A percentile compares a stretch with the other conserved stretches of the same genome.
Conservation (phyloP, 2,888 invertebrate species). For the Dione juno region DNA sequence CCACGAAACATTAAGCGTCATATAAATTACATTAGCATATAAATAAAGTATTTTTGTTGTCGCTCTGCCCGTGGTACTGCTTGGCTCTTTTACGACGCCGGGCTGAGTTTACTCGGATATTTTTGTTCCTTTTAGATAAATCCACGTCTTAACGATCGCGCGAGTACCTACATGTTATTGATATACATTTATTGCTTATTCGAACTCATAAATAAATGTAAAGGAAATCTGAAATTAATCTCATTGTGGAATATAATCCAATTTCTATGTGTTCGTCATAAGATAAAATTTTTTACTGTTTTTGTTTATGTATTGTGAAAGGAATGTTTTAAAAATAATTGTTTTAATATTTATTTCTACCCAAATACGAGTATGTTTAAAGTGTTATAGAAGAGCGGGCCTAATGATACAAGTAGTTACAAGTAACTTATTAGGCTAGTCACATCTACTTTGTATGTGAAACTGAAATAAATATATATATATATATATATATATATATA, state of each 20-base stretch:
- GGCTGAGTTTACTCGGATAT: constrained; percentile 73
- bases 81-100: constrained; percentile 78
- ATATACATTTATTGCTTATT: constrained; percentile 80
- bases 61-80: constrained; percentile 68
- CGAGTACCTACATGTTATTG: constrained; percentile 77
- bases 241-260: constrained; percentile 65
- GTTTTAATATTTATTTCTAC: no score
- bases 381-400: no score
- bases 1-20: constrained; percentile 83
- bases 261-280: constrained; percentile 35
- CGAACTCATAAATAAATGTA: constrained; percentile 79
- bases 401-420: no score
- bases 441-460: no score
- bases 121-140: constrained; percentile 82
- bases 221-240: constrained; percentile 80
- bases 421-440: no score
- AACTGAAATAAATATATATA: no score
- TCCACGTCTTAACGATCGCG: constrained; percentile 80
- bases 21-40: constrained; percentile 84
- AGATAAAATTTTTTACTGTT: constrained; percentile 21
- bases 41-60: constrained; percentile 84
- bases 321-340: not conserved
- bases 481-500: no score
- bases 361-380: no score
- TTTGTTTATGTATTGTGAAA: not conserved